phyloP scores from a whole-genome alignment of 2,888 invertebrate species.

The Aphidius colemani region DNA sequence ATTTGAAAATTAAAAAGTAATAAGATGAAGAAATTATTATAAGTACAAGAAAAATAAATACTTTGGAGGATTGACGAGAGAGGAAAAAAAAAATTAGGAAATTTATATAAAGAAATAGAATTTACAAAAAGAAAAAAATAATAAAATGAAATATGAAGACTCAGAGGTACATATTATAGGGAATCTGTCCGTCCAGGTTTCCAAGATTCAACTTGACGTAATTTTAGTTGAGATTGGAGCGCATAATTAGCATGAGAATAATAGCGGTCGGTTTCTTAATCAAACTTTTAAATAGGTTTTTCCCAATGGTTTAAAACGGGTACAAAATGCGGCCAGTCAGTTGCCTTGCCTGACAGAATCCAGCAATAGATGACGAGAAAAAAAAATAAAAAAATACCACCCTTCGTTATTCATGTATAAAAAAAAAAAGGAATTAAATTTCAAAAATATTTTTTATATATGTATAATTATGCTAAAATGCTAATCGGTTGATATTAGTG shows the following conservation, averaged over 20 bases:
- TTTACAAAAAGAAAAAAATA: too few species aligned
- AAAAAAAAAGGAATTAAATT: neutral
- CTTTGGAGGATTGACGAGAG: neutral
- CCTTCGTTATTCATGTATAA: too few species aligned
- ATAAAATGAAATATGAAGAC: too few species aligned
- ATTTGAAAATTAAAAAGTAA: too few species aligned
- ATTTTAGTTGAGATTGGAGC: constrained; percentile 44
- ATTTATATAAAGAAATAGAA: too few species aligned
- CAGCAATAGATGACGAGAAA: constrained; percentile 13
- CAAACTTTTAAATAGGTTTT: constrained; percentile 60
- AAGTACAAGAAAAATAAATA: too few species aligned
- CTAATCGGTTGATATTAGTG: neutral
- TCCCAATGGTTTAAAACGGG: constrained; percentile 33
- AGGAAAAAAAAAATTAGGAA: constrained; percentile 1
- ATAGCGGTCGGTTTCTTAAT: constrained; percentile 55
- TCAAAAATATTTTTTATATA: constrained; percentile 1
- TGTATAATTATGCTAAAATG: neutral
- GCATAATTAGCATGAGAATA: constrained; percentile 60
- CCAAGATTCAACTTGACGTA: constrained; percentile 45
- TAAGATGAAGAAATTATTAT: too few species aligned
- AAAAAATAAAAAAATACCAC: neutral
- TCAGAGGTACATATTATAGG: neutral
- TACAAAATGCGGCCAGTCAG: constrained; percentile 18
- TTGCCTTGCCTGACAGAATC: constrained; percentile 23
- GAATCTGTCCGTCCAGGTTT: constrained; percentile 24